These are phyloP conservation scores for Cecropterus lyciades DNA, from an alignment of 1,140 invertebrate species.

Conservation along the genomic window DNA sequence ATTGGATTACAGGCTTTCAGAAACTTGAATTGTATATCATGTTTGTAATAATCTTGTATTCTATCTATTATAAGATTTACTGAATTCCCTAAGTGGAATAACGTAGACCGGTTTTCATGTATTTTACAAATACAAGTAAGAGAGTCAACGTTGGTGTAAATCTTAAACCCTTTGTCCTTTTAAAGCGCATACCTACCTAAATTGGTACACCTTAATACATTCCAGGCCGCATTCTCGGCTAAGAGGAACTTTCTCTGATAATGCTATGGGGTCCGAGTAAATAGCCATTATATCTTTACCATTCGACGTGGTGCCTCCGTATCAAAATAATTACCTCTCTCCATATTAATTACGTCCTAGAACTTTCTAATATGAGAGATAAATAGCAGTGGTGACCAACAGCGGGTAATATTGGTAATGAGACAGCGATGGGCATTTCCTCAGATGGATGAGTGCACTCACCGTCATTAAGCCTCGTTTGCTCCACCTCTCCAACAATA, in stretches of 20 bases:
- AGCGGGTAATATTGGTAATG: conserved; percentile 61
- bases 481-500: conserved; percentile 11
- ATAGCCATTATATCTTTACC: conserved; percentile 56
- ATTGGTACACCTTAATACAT: conserved; percentile 30
- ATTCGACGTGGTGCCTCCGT: conserved; percentile 52
- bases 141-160: neutral
- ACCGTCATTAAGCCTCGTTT: conserved; percentile 41
- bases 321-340: conserved; percentile 78
- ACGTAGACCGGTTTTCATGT: too few relatives aligned
- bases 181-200: conserved; percentile 20
- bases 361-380: conserved; percentile 72
- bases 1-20: too few relatives aligned
- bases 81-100: too few relatives aligned
- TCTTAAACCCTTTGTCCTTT: conserved; percentile 13
- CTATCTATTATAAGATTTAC: too few relatives aligned
- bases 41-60: too few relatives aligned
- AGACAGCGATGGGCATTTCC: conserved; percentile 61
- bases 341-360: conserved; percentile 80
- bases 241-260: conserved; percentile 74
- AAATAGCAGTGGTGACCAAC: conserved; percentile 51
- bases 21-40: too few relatives aligned
- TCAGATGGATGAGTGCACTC: conserved; percentile 56
- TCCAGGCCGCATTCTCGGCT: conserved; percentile 52
- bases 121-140: too few relatives aligned
- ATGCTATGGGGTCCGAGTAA: conserved; percentile 54